Percentiles rank a stretch among this genome's conserved stretches.
These are phyloP conservation scores for Chrysolina haemoptera DNA, from an alignment of 2,888 invertebrate species.

Conservation along the genomic window DNA sequence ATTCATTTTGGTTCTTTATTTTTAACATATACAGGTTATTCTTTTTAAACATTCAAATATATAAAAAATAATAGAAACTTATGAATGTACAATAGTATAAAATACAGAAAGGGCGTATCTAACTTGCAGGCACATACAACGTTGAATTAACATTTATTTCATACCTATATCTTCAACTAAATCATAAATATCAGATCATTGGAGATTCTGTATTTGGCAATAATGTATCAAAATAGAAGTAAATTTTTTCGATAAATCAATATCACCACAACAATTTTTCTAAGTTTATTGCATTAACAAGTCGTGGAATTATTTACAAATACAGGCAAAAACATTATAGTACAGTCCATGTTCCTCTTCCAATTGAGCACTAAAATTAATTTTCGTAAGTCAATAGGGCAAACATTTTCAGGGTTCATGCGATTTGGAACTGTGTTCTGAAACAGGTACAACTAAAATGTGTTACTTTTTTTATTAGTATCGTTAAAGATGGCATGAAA, in stretches of 20 bases:
- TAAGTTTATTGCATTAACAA: conserved; percentile 21
- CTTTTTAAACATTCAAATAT: conserved; percentile 24
- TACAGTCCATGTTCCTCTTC: not conserved
- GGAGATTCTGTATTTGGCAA: conserved; percentile 30
- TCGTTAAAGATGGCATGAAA: too few species aligned
- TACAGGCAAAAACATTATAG: conserved; percentile 2
- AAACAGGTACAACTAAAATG: too few species aligned
- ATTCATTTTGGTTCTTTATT: conserved; percentile 16
- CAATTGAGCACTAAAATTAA: not conserved
- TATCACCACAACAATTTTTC: conserved; percentile 14
- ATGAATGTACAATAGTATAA: conserved; percentile 32
- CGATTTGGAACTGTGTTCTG: too few species aligned
- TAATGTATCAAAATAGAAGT: conserved; percentile 30
- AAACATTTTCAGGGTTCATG: not conserved
- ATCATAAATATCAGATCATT: conserved; percentile 18
- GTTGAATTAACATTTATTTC: conserved; percentile 12
- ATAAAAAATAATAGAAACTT: conserved; percentile 29
- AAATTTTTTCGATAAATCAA: conserved; percentile 24
- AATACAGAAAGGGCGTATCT: conserved; percentile 24
- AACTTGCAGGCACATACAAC: conserved; percentile 13
- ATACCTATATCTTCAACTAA: conserved; percentile 12
- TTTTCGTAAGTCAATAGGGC: not conserved
- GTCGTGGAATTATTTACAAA: conserved; percentile 18
- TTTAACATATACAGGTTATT: conserved; percentile 38
- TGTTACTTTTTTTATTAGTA: too few species aligned